Conservation (phyloP, 2,888 invertebrate species). For the Rotaria magnacalcarata region DNA sequence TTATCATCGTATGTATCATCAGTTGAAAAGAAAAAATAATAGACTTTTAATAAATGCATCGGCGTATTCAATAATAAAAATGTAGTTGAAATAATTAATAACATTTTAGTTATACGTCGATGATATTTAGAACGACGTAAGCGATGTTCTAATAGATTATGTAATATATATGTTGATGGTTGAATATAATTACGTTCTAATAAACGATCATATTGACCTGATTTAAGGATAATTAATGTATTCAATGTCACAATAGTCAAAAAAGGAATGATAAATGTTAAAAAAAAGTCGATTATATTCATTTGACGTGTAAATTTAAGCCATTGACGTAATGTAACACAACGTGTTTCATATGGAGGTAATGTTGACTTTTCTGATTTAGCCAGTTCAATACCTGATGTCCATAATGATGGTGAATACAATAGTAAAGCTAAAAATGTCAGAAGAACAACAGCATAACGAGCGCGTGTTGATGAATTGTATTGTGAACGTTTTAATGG, state of each 20-base stretch:
- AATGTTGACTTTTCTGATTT: neutral
- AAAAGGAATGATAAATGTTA: conserved; percentile 34
- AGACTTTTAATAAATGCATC: conserved; percentile 42
- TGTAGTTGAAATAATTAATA: conserved; percentile 41
- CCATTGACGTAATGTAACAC: conserved; percentile 5
- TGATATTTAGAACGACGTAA: conserved; percentile 17
- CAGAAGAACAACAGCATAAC: neutral
- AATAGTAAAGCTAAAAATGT: neutral
- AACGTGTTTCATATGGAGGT: neutral
- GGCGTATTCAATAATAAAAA: conserved; percentile 45
- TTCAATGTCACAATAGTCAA: neutral
- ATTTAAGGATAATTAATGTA: conserved; percentile 23
- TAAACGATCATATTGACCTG: conserved; percentile 2
- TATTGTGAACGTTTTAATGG: conserved; percentile 4
- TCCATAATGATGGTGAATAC: neutral
- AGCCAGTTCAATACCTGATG: conserved; percentile 12
- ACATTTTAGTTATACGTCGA: conserved; percentile 44
- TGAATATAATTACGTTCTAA: conserved; percentile 20
- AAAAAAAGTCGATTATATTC: conserved; percentile 12
- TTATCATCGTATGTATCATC: conserved; percentile 21
- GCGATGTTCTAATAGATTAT: conserved; percentile 10
- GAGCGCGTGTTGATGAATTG: neutral
- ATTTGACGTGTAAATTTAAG: conserved; percentile 15
- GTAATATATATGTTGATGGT: neutral
- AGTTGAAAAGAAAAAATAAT: conserved; percentile 27